Evolutionary conservation across 2,888 invertebrate species (phyloP).

Genomic region (Oscheius myriophilus): DNA sequence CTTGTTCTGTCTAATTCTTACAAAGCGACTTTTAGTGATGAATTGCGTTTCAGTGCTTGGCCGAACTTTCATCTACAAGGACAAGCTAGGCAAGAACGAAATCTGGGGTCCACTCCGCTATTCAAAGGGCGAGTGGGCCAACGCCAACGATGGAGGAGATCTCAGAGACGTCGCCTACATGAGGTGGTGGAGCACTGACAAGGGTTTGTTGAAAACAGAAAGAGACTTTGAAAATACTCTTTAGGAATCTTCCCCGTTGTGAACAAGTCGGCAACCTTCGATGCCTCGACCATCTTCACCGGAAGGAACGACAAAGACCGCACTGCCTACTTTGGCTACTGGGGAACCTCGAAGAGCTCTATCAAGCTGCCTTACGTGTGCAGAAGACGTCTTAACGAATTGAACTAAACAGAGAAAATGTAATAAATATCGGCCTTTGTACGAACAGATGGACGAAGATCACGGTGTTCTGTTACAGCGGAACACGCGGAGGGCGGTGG

Average conservation of each 20-base stretch:
- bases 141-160: neutral
- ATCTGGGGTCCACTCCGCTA: constrained; percentile 26
- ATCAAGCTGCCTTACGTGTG: constrained; percentile 10
- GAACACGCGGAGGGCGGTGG: no score
- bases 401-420: neutral
- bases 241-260: constrained; percentile 11
- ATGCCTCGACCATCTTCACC: constrained; percentile 21
- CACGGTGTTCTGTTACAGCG: no score
- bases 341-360: constrained; percentile 8
- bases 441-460: no score
- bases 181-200: constrained; percentile 24
- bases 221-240: neutral
- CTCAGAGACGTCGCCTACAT: constrained; percentile 10
- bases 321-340: constrained; percentile 24
- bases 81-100: constrained; percentile 8
- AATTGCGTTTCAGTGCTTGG: constrained; percentile 27
- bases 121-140: neutral
- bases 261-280: constrained; percentile 1
- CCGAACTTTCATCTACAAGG: constrained; percentile 12
- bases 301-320: constrained; percentile 21
- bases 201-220: neutral
- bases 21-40: no score
- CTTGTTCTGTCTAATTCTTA: no score
- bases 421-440: no score
- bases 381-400: constrained; percentile 1